Evolutionary conservation across 2,797 vertebrate genomes (phyloP).

Genomic region (Taeniopygia guttata): DNA sequence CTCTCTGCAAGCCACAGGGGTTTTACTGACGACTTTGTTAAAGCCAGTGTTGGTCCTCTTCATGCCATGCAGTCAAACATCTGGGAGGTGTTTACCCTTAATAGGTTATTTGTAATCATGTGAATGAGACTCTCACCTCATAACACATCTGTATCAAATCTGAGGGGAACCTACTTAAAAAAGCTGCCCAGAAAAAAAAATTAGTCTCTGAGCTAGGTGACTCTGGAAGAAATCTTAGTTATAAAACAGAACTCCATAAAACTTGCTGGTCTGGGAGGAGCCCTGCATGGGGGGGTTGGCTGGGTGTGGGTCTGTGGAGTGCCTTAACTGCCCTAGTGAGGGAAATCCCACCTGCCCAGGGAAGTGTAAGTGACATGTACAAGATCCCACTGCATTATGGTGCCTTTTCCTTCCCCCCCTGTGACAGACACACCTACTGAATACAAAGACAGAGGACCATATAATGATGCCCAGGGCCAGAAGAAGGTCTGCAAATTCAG

Average conservation of each 20-base stretch:
- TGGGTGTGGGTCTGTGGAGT: neutral
- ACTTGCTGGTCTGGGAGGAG: neutral
- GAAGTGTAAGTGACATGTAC: rapidly evolving
- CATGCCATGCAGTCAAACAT: neutral
- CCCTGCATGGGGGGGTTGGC: rapidly evolving
- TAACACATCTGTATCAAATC: rapidly evolving
- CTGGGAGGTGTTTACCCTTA: neutral
- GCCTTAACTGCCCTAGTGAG: neutral
- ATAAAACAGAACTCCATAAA: neutral
- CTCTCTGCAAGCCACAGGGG: neutral
- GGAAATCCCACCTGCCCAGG: neutral
- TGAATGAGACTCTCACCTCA: neutral
- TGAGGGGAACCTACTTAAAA: neutral
- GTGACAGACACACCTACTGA: constrained; percentile 37
- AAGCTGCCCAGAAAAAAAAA: neutral
- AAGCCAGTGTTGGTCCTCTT: neutral
- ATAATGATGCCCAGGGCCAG: constrained; percentile 38
- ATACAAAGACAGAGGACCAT: constrained; percentile 75
- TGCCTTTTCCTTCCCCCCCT: neutral
- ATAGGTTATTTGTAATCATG: neutral
- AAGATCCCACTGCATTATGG: neutral
- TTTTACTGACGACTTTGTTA: neutral
- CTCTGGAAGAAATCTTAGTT: neutral
- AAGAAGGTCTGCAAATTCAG: constrained; percentile 84
- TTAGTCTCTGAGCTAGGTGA: neutral